A percentile compares a stretch with the other conserved stretches of the same genome.
phyloP scores from a whole-genome alignment of 2,797 vertebrate genomes.

The Netta rufina region DNA sequence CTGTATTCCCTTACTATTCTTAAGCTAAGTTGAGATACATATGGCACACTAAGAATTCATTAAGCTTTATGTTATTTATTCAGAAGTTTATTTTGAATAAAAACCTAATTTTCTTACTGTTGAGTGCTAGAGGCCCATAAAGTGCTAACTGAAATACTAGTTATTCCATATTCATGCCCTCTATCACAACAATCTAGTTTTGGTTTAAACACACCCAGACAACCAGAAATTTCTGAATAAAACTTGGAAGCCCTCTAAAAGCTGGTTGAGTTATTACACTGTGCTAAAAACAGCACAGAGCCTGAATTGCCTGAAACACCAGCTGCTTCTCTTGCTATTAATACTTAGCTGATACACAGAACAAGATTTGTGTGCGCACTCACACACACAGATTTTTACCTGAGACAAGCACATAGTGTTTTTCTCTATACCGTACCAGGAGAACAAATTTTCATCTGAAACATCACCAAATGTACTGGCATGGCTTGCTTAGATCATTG shows the following conservation, averaged over 20 bases:
- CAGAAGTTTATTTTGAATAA: not conserved
- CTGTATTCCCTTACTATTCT: not conserved
- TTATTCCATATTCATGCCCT: not conserved
- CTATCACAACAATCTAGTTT: not conserved
- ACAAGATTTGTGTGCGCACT: not conserved
- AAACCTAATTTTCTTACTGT: not conserved
- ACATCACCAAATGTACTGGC: not conserved
- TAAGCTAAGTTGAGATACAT: not conserved
- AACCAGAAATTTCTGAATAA: not conserved
- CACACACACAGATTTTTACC: not conserved
- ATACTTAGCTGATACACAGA: not conserved
- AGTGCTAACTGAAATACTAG: not conserved
- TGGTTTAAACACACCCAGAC: not conserved
- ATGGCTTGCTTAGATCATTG: not conserved
- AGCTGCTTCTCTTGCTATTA: not conserved
- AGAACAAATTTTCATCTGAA: not conserved
- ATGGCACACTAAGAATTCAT: not conserved
- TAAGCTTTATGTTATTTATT: not conserved
- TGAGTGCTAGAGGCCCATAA: not conserved
- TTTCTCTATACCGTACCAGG: not conserved
- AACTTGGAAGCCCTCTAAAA: not conserved
- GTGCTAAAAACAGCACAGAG: not conserved
- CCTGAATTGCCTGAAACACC: not conserved
- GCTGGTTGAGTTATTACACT: not conserved
- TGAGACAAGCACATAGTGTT: not conserved